Conservation (phyloP, 2,888 invertebrate genomes). For the Lochmaea capreae region DNA sequence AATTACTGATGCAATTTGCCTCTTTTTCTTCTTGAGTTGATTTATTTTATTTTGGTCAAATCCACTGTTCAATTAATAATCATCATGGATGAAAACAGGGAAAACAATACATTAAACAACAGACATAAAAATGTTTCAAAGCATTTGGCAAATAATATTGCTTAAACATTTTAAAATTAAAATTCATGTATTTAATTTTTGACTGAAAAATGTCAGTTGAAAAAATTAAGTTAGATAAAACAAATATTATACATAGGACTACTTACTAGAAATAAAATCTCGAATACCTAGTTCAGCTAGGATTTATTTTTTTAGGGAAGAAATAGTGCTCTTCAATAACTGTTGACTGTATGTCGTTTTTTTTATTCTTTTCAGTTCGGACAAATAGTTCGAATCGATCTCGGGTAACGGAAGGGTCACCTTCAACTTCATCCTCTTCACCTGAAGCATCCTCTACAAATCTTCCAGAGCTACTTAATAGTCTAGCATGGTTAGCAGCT, state of each 20-base stretch:
- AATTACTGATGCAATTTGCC: too few species aligned
- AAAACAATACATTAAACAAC: too few species aligned
- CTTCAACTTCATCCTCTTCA: slow-evolving; percentile 37
- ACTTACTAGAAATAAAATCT: background rate
- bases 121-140: too few species aligned
- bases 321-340: background rate
- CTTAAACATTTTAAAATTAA: too few species aligned
- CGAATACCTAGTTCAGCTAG: background rate
- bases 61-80: too few species aligned
- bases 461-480: slow-evolving; percentile 48
- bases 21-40: too few species aligned
- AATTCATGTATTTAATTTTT: too few species aligned
- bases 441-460: slow-evolving; percentile 40
- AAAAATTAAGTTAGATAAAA: background rate
- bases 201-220: too few species aligned
- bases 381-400: slow-evolving; percentile 38
- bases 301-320: background rate
- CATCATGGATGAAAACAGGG: too few species aligned
- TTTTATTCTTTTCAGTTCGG: slow-evolving; percentile 47
- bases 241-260: background rate
- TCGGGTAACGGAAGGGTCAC: slow-evolving; percentile 34
- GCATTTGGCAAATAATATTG: too few species aligned
- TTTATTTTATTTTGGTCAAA: too few species aligned
- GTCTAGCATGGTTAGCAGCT: slow-evolving; percentile 50
- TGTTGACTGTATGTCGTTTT: slow-evolving; percentile 12